phyloP scores from a whole-genome alignment of 2,888 invertebrate species.

The Oegoconia quadripuncta region DNA sequence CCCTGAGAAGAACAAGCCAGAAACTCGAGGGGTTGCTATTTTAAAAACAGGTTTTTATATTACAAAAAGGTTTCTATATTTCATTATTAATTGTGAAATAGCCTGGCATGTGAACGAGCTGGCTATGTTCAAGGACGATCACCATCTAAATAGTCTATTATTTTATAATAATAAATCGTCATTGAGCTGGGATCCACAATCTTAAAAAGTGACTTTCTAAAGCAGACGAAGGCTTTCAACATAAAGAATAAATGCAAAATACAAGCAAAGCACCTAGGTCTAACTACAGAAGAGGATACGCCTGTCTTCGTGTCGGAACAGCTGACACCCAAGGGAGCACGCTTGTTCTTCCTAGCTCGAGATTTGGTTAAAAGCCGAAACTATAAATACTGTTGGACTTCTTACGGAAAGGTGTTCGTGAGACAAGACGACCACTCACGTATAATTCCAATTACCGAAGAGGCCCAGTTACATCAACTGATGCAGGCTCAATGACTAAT shows the following conservation, averaged over 20 bases:
- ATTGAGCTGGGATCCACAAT: slow-evolving; percentile 17
- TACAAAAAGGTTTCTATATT: too few species aligned
- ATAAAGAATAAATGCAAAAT: slow-evolving; percentile 14
- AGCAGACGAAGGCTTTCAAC: slow-evolving; percentile 17
- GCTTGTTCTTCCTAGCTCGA: slow-evolving; percentile 18
- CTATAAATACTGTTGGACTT: slow-evolving; percentile 21
- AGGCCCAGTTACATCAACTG: slow-evolving; percentile 7
- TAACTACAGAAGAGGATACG: slow-evolving; percentile 11
- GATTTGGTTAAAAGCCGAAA: slow-evolving; percentile 13
- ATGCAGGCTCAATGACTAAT: neutral
- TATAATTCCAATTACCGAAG: slow-evolving; percentile 14
- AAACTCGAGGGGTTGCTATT: too few species aligned
- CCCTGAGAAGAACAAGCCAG: too few species aligned
- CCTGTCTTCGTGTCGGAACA: slow-evolving; percentile 19
- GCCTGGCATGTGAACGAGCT: too few species aligned
- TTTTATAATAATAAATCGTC: too few species aligned
- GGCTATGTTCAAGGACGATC: too few species aligned
- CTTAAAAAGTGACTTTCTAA: slow-evolving; percentile 13
- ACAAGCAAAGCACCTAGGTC: slow-evolving; percentile 18
- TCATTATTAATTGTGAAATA: too few species aligned
- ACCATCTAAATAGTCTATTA: too few species aligned
- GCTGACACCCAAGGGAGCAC: slow-evolving; percentile 18
- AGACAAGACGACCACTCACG: slow-evolving; percentile 16
- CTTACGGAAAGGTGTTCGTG: slow-evolving; percentile 20
- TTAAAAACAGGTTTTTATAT: too few species aligned